These are phyloP conservation scores for Petrosia ficiformis DNA, from an alignment of 37 sponge, comb jelly and placozoan genomes.

Conservation along the genomic window DNA sequence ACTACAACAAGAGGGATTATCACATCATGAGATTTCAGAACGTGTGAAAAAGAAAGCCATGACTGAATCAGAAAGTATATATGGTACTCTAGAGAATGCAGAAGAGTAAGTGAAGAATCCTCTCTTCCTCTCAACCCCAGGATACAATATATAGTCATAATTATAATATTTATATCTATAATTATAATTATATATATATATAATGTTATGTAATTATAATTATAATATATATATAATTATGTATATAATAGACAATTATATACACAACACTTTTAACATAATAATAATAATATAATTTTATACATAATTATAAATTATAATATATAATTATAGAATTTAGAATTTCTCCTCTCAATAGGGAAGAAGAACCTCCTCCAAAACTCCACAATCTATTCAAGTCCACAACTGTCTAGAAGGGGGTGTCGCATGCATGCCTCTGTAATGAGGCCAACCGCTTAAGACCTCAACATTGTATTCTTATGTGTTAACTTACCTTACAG, in stretches of 20 bases:
- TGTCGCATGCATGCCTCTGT: no score
- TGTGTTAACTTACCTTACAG: no score
- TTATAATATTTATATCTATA: no score
- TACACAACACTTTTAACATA: no score
- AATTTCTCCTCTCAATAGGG: not conserved
- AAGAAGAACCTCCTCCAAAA: not conserved
- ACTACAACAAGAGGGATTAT: conserved; percentile 34
- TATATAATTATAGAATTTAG: no score
- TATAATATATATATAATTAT: not conserved
- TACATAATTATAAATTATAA: no score
- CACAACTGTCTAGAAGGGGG: no score
- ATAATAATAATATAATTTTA: no score
- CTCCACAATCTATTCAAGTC: not conserved
- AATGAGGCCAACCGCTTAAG: no score
- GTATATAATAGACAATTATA: no score
- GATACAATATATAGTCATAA: not conserved
- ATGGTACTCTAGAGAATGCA: conserved; percentile 43
- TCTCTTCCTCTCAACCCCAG: not conserved
- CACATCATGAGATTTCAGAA: conserved; percentile 45
- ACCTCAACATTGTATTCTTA: no score
- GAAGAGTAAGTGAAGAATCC: conserved; percentile 15
- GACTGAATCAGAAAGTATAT: conserved; percentile 65
- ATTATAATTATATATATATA: no score
- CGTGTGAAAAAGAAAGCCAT: conserved; percentile 50
- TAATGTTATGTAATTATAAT: not conserved